Evolutionary conservation across 2,113 vertebrate genomes (phyloP).

Genomic region (Columbina picui): DNA sequence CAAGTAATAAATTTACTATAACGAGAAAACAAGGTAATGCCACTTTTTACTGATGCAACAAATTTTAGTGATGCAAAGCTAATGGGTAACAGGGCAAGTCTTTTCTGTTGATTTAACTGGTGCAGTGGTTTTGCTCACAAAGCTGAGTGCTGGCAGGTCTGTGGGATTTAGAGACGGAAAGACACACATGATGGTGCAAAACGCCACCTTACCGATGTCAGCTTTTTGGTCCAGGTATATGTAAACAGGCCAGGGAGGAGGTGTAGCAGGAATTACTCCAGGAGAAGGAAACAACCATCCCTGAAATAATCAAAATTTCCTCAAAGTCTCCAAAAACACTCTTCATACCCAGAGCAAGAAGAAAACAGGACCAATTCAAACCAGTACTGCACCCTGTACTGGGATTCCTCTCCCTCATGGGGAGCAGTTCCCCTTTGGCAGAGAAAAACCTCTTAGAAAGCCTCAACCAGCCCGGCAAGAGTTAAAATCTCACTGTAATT

Average conservation of each 20-base stretch:
- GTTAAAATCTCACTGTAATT: background rate
- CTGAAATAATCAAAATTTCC: background rate
- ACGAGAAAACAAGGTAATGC: background rate
- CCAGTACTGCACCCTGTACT: background rate
- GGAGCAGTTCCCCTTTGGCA: background rate
- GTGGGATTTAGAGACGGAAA: background rate
- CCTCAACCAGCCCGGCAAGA: background rate
- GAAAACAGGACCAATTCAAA: background rate
- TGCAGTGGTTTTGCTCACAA: background rate
- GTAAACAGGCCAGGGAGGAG: background rate
- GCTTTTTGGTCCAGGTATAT: background rate
- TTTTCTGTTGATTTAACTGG: background rate
- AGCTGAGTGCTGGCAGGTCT: background rate
- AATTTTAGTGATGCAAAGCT: background rate
- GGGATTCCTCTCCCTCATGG: background rate
- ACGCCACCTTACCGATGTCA: background rate
- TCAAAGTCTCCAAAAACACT: background rate
- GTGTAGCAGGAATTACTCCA: background rate
- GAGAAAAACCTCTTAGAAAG: background rate
- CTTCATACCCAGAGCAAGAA: background rate
- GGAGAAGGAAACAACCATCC: background rate
- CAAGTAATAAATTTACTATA: background rate
- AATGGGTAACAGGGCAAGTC: background rate
- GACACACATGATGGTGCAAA: background rate
- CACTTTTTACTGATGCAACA: fast-evolving